Evolutionary conservation across 2,888 invertebrate species (phyloP), one percentile per base, ranked within the genome.

Genomic region (Erynnis tages): DNA sequence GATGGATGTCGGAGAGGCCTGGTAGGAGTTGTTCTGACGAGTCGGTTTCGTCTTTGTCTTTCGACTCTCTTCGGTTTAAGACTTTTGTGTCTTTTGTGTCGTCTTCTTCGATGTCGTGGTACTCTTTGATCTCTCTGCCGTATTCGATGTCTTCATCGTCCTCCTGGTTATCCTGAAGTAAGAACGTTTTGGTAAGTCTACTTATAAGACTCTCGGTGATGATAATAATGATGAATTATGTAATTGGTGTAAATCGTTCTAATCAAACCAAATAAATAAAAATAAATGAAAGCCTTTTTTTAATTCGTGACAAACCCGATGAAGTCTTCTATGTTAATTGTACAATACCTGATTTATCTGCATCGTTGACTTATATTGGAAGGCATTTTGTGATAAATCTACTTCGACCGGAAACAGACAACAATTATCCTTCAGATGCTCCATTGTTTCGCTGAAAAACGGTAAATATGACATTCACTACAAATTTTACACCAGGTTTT

Each of bases 321-420:
- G n/a, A n/a, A n/a, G n/a, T n/a, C 11, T 21, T 21, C 6, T 21
- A 21, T 4, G 21, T 21, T 21, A 27, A 27, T 29, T 29, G 2
- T 29, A 2, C 7, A 34, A 40, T 61, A 89, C 89, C 78, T 89
- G 89, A 47, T 84, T 76, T 11, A 83, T 61, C 53, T 81, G 85
- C 2, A 88, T 85, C 0, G 92, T 92, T 1, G 92, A 93, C 78
- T 96, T 95, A 69, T 97, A 98, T 63, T 97, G 96, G 79, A 98
- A 98, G 14, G 97, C 97, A 49, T 95, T 96, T 63, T 96, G 94
- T 1, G 96, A 95, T 4, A 99, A 90, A 80, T 98, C 98, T 10
- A 98, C 96, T 89, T 99, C 98, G 0, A 99, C 97, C 0, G 98
- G 98, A 79, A 99, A 99, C 1, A 98, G 89, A 0, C 92, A 88